Percentiles rank a stretch among this genome's conserved stretches.
phyloP scores from a whole-genome alignment of 2,888 invertebrate species.

The Drosophila demipolita region DNA sequence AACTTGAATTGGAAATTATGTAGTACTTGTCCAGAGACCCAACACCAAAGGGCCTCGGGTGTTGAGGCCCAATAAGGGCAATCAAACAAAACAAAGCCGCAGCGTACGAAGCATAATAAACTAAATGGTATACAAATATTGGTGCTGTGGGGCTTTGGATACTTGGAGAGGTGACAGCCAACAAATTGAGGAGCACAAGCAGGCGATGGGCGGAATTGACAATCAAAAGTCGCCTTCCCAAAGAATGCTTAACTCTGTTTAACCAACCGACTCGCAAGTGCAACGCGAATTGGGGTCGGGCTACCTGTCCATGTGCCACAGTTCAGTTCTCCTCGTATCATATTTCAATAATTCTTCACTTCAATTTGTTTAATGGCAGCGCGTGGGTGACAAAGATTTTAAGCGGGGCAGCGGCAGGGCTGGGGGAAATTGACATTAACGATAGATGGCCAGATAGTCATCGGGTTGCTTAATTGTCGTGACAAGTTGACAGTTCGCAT shows the following conservation, averaged over 20 bases:
- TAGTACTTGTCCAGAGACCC: conserved; percentile 28
- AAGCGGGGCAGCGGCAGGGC: neutral
- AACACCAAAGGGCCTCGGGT: neutral
- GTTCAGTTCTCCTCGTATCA: conserved; percentile 41
- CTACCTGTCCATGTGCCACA: conserved; percentile 30
- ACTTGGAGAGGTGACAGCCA: conserved; percentile 17
- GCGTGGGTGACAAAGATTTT: conserved; percentile 51
- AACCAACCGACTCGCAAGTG: conserved; percentile 51
- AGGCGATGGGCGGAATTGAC: conserved; percentile 1
- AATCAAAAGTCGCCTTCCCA: conserved; percentile 13
- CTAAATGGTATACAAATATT: conserved; percentile 80
- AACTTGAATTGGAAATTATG: conserved; percentile 76
- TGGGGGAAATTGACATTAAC: conserved; percentile 12
- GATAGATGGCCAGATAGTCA: conserved; percentile 75
- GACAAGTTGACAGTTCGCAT: conserved; percentile 82
- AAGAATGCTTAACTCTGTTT: conserved; percentile 8
- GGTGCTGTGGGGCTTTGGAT: conserved; percentile 22
- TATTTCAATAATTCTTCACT: conserved; percentile 70
- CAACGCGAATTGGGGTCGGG: conserved; percentile 51
- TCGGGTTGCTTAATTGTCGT: conserved; percentile 75
- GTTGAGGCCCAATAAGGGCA: conserved; percentile 72
- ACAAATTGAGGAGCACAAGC: conserved; percentile 25
- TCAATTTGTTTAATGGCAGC: conserved; percentile 68
- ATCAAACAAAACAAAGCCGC: conserved; percentile 67
- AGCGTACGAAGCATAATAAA: conserved; percentile 73